Percentiles rank a stretch among this genome's conserved stretches.
Evolutionary conservation across 1,140 invertebrate species (phyloP).

Genomic region (Leptestheria dahalacensis): DNA sequence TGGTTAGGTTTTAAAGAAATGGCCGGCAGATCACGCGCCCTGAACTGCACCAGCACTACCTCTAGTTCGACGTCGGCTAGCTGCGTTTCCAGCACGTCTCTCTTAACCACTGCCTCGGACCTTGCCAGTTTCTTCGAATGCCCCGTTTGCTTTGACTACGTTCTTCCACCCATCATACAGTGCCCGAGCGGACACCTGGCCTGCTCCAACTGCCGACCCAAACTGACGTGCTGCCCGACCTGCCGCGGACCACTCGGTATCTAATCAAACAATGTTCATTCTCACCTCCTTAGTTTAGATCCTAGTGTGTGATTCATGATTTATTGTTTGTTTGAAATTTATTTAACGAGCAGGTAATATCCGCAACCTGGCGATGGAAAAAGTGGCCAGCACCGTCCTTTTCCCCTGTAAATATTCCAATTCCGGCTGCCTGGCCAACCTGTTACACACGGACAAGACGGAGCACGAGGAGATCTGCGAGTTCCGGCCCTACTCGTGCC

Average conservation of each 20-base stretch:
- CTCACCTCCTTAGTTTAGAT: too few relatives aligned
- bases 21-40: not conserved
- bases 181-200: slow-evolving; percentile 59
- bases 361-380: slow-evolving; percentile 96
- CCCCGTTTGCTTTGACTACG: slow-evolving; percentile 99
- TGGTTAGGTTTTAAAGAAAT: too few relatives aligned
- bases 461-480: slow-evolving; percentile 98
- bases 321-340: slow-evolving; percentile 18
- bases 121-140: slow-evolving; percentile 94
- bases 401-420: slow-evolving; percentile 98
- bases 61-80: not conserved
- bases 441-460: slow-evolving; percentile 89
- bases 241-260: slow-evolving; percentile 78
- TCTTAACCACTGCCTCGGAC: slow-evolving; percentile 37
- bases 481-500: slow-evolving; percentile 91
- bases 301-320: too few relatives aligned
- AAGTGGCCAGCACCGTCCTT: slow-evolving; percentile 92
- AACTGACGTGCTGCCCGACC: slow-evolving; percentile 91
- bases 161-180: slow-evolving; percentile 76
- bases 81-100: not conserved
- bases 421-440: slow-evolving; percentile 81
- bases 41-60: not conserved
- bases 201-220: slow-evolving; percentile 89
- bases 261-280: slow-evolving; percentile 6
- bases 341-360: slow-evolving; percentile 96